Percentiles rank a stretch among this genome's conserved stretches.
Conservation (phyloP, 2,888 invertebrate genomes). For the Salticus scenicus region DNA sequence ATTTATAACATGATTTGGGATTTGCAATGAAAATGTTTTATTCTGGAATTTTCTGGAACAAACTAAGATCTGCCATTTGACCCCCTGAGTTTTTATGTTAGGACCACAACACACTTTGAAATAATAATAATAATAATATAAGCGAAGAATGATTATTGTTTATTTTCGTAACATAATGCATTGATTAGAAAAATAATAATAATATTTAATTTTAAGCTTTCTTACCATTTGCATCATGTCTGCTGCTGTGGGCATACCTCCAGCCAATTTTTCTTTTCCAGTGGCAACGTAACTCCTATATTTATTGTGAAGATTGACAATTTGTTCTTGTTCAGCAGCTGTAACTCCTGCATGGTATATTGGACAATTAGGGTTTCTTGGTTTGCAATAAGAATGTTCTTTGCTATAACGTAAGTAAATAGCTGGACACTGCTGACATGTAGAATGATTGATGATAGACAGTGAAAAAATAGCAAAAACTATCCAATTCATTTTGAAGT, state of each 20-base stretch:
- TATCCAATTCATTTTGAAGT: neutral
- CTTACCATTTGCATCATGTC: conserved; percentile 67
- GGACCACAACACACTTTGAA: no score
- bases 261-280: conserved; percentile 42
- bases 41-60: no score
- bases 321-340: neutral
- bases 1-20: no score
- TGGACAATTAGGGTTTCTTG: neutral
- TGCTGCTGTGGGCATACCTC: conserved; percentile 52
- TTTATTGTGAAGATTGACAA: conserved; percentile 59
- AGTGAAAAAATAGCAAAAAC: neutral
- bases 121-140: no score
- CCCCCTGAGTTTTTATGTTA: no score
- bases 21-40: no score
- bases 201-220: no score
- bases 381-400: conserved; percentile 18
- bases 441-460: neutral
- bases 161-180: no score
- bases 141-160: no score
- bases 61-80: no score
- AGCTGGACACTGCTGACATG: conserved; percentile 10
- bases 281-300: conserved; percentile 52
- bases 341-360: conserved; percentile 3
- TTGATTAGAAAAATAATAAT: no score
- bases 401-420: conserved; percentile 13